These are phyloP conservation scores for Pipistrellus pipistrellus DNA, from an alignment of 2,797 vertebrate species.

Conservation along the genomic window DNA sequence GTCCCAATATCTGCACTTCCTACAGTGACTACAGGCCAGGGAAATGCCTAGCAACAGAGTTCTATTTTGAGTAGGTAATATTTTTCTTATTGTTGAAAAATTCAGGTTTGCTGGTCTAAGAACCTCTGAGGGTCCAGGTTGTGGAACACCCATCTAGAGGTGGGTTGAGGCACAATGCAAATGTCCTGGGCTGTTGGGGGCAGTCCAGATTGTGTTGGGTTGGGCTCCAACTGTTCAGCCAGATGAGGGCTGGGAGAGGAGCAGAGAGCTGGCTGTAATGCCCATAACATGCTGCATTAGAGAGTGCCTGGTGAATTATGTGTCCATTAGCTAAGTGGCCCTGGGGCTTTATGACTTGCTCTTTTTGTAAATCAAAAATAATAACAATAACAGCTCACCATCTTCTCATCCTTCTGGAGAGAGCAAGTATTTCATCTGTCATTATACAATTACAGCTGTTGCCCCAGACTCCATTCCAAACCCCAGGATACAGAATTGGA, in stretches of 20 bases:
- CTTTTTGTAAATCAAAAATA: constrained; percentile 79
- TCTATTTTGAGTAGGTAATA: neutral
- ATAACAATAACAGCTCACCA: constrained; percentile 69
- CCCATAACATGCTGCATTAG: neutral
- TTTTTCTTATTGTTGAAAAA: neutral
- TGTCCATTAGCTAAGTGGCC: constrained; percentile 77
- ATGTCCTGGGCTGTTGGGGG: neutral
- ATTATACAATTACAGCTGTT: constrained; percentile 62
- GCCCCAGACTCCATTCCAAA: neutral
- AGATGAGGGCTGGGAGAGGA: neutral
- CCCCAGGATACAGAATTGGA: neutral
- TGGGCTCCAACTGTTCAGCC: neutral
- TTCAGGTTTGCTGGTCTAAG: neutral
- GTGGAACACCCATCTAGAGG: neutral
- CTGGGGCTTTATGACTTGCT: constrained; percentile 65
- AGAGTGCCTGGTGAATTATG: constrained; percentile 58
- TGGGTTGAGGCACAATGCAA: neutral
- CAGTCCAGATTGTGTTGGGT: neutral
- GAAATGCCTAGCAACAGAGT: neutral
- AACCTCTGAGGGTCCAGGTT: neutral
- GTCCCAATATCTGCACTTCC: neutral
- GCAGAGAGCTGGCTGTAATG: constrained; percentile 8
- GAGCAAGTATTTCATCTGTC: constrained; percentile 54
- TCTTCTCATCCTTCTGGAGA: constrained; percentile 61
- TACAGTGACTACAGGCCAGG: neutral